phyloP scores from a whole-genome alignment of 1,140 invertebrate genomes.

The Bombus vancouverensis region DNA sequence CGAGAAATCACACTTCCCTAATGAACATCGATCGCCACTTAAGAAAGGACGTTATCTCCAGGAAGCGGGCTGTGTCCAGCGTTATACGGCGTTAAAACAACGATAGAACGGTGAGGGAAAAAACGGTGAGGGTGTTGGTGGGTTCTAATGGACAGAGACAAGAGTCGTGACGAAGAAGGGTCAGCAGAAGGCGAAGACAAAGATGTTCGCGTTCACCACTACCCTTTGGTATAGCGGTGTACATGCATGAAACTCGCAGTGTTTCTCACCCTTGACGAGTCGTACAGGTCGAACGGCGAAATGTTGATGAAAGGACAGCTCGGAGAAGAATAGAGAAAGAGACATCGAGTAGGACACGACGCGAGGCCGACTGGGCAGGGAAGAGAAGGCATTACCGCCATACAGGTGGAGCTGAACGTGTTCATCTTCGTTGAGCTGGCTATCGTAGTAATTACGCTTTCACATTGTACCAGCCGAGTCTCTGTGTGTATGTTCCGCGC shows the following conservation, averaged over 20 bases:
- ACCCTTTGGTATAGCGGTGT: slow-evolving; percentile 6
- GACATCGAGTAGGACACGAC: neutral
- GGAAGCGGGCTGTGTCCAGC: slow-evolving; percentile 21
- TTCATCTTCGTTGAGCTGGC: slow-evolving; percentile 66
- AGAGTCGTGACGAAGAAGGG: slow-evolving; percentile 28
- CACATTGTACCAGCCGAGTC: slow-evolving; percentile 54
- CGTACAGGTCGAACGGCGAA: slow-evolving; percentile 18
- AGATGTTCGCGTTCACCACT: slow-evolving; percentile 23
- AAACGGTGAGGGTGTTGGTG: slow-evolving; percentile 23
- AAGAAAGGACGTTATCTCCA: slow-evolving; percentile 56
- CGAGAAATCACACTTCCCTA: slow-evolving; percentile 57
- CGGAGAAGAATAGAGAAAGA: slow-evolving; percentile 33
- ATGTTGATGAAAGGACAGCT: slow-evolving; percentile 39
- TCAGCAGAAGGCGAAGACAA: slow-evolving; percentile 40
- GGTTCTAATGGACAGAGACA: slow-evolving; percentile 59
- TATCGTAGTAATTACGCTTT: slow-evolving; percentile 72
- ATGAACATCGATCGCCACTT: slow-evolving; percentile 56
- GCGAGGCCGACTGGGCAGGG: neutral
- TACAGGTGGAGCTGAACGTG: slow-evolving; percentile 53
- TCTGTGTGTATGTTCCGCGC: neutral
- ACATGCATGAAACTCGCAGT: neutral
- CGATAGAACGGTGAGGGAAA: slow-evolving; percentile 44
- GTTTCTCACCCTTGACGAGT: slow-evolving; percentile 38
- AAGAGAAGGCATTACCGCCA: neutral
- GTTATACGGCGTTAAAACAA: slow-evolving; percentile 33